These are phyloP conservation scores for Corydoras maculifer DNA, from an alignment of 2,113 vertebrate species.

Conservation along the genomic window DNA sequence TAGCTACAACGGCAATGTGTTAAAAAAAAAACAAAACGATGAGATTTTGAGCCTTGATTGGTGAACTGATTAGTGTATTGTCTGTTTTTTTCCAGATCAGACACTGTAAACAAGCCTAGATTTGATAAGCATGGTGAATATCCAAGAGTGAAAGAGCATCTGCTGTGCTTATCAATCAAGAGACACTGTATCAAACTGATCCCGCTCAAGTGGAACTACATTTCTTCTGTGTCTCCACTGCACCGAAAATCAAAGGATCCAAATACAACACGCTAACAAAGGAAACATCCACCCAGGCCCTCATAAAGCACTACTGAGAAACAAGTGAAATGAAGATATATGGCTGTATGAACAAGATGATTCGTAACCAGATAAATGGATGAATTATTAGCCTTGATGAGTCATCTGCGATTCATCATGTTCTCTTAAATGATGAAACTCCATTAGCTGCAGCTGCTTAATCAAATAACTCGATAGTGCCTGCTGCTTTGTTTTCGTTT, in stretches of 20 bases:
- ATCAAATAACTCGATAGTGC: constrained; percentile 46
- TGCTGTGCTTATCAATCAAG: constrained; percentile 3
- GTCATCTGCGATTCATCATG: constrained; percentile 41
- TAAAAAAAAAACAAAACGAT: constrained; percentile 21
- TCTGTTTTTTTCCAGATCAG: constrained; percentile 28
- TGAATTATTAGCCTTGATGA: constrained; percentile 39
- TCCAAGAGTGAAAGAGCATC: background rate
- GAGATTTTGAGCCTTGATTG: constrained; percentile 34
- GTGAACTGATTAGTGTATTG: constrained; percentile 26
- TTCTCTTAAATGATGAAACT: constrained; percentile 42
- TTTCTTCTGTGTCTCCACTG: too few relatives aligned
- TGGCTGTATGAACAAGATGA: constrained; percentile 20
- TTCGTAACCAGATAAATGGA: constrained; percentile 37
- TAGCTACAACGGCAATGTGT: constrained; percentile 1
- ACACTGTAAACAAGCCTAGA: constrained; percentile 36
- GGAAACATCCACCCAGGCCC: background rate
- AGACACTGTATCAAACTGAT: background rate
- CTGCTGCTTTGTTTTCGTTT: constrained; percentile 25
- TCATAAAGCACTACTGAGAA: background rate
- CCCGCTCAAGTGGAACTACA: background rate
- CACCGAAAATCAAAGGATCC: background rate
- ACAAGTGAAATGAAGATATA: constrained; percentile 28
- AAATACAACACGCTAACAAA: background rate
- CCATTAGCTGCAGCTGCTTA: constrained; percentile 42
- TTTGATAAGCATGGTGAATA: constrained; percentile 10